Conservation (phyloP, 2,113 vertebrate genomes). For the Apistogramma diplotaenia region DNA sequence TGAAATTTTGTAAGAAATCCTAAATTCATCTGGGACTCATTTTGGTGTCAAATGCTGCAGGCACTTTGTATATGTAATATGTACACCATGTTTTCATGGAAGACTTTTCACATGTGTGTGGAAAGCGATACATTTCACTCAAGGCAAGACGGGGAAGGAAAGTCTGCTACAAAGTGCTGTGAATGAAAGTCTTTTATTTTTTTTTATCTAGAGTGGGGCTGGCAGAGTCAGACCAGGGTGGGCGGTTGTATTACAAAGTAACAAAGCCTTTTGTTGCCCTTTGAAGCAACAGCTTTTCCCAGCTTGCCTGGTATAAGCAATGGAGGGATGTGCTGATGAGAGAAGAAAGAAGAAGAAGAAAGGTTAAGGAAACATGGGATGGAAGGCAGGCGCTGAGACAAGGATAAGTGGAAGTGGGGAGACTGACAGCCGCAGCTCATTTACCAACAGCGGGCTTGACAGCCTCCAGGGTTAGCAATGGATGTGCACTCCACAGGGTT, state of each 20-base stretch:
- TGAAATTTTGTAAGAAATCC: not conserved
- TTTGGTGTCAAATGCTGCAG: not conserved
- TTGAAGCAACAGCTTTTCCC: not conserved
- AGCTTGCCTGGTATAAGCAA: constrained; percentile 1
- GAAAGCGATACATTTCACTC: constrained; percentile 10
- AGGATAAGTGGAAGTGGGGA: constrained; percentile 1
- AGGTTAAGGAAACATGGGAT: not conserved
- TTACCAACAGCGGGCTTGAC: constrained; percentile 40
- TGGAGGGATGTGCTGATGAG: not conserved
- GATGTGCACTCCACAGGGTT: constrained; percentile 31
- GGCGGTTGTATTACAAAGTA: not conserved
- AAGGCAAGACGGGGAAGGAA: not conserved
- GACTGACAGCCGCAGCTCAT: constrained; percentile 46
- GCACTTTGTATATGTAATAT: not conserved
- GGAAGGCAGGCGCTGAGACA: not conserved
- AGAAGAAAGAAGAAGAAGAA: not conserved
- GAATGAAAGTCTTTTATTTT: not conserved
- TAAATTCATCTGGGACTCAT: constrained; percentile 12
- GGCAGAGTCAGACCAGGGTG: not conserved
- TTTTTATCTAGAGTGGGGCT: not conserved
- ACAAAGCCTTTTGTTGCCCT: not conserved
- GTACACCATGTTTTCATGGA: not conserved
- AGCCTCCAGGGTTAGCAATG: constrained; percentile 33
- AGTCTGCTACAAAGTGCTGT: not conserved
- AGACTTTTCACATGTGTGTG: not conserved